Percentiles rank a stretch among this genome's conserved stretches.
These are phyloP conservation scores for Eucidaris tribuloides DNA, from an alignment of 35 echinoderm and acorn worm genomes.

Conservation along the genomic window DNA sequence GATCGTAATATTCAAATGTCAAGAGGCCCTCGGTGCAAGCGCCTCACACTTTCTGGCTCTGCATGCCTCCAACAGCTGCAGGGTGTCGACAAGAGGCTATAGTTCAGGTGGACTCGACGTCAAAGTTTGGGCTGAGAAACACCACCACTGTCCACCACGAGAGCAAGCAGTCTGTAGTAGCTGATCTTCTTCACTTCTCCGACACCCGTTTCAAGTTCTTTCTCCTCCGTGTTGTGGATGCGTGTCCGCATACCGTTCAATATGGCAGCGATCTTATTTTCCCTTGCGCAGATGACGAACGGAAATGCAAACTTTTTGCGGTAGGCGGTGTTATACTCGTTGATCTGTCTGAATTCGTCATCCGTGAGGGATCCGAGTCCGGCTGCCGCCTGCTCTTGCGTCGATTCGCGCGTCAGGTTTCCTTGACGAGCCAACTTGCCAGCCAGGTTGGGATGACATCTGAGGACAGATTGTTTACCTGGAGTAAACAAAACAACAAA, in stretches of 20 bases:
- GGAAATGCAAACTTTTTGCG: slow-evolving; percentile 58
- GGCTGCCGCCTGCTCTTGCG: slow-evolving; percentile 33
- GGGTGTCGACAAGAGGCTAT: no score
- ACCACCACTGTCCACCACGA: background rate
- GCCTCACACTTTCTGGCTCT: no score
- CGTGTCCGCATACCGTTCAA: slow-evolving; percentile 24
- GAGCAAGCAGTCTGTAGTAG: slow-evolving; percentile 40
- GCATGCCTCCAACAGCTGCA: no score
- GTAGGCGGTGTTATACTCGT: slow-evolving; percentile 38
- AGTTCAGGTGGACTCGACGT: no score
- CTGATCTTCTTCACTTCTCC: slow-evolving; percentile 68
- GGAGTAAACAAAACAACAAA: background rate
- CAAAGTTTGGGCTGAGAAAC: background rate
- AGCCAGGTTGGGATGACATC: slow-evolving; percentile 56
- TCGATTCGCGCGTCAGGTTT: slow-evolving; percentile 47
- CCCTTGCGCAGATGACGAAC: slow-evolving; percentile 64
- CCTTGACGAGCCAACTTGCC: slow-evolving; percentile 30
- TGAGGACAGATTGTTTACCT: slow-evolving; percentile 51
- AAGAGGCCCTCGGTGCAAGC: no score
- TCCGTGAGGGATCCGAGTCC: slow-evolving; percentile 25
- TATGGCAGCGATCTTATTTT: slow-evolving; percentile 48
- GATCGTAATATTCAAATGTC: no score
- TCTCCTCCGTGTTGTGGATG: slow-evolving; percentile 22
- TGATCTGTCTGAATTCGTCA: slow-evolving; percentile 22
- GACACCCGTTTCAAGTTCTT: slow-evolving; percentile 30